Conservation (phyloP, 2,797 vertebrate genomes). For the Cryptoprocta ferox region DNA sequence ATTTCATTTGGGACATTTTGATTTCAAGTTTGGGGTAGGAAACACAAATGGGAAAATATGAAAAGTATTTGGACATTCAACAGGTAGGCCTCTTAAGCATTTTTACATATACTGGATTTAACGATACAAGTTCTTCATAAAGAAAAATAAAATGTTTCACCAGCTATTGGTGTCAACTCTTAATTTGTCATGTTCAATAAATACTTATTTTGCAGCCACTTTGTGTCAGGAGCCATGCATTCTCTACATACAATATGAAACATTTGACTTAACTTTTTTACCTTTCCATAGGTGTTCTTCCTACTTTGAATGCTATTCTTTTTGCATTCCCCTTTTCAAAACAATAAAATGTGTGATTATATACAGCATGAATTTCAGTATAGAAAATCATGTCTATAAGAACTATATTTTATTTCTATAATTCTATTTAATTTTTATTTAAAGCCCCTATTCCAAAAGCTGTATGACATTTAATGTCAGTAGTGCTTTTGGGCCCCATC, state of each 20-base stretch:
- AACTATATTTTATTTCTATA: constrained; percentile 33
- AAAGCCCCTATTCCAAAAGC: background rate
- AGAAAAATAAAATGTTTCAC: background rate
- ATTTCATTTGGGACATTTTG: background rate
- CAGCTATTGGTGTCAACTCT: background rate
- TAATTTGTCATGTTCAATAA: background rate
- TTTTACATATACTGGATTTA: background rate
- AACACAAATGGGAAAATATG: background rate
- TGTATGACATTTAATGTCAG: constrained; percentile 11
- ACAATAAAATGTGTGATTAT: background rate
- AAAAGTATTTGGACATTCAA: constrained; percentile 18
- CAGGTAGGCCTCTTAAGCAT: background rate
- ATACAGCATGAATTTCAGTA: background rate
- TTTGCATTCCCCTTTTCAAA: background rate
- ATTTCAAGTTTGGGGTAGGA: background rate
- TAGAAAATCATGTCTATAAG: background rate
- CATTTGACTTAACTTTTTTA: background rate
- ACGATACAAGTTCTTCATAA: background rate
- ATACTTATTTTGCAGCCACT: constrained; percentile 3
- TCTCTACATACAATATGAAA: background rate
- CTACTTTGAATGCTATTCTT: background rate
- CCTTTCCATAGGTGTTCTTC: background rate
- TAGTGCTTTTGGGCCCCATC: background rate
- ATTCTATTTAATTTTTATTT: constrained; percentile 23
- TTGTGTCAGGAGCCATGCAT: background rate